Evolutionary conservation across 1,140 invertebrate genomes (phyloP), one percentile per base, ranked within the genome.

Genomic region (Nebria ingens): DNA sequence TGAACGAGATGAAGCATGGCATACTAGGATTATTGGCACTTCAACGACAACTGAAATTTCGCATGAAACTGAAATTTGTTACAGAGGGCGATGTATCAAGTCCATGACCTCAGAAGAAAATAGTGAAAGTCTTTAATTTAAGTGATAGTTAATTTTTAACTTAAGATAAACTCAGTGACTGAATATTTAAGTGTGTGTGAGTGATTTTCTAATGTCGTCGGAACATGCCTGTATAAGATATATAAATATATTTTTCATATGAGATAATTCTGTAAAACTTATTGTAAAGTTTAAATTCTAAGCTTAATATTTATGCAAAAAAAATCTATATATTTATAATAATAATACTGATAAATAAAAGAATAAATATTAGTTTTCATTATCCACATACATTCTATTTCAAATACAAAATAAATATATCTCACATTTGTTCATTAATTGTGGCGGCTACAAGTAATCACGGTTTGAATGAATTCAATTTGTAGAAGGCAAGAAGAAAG

Each of bases 51-150:
- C 85, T 0, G 85, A 87, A 72, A 77, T 89, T 23, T 88, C 87
- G 6, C 83, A 89, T 58, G 87, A 89, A 78, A 89, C 87, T 17
- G 88, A 91, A 72, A 91, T 91, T 50, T 91, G 88, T 63, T 91
- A 86, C 66, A 81, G 85, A 64, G 88, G 88, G 17, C 82, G 83
- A 61, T 91, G 88, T 67, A 81, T 90, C 52, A 88, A 89, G 72
- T 86, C 85, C 6, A 83, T 13, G 25, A 12, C 40, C 17, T 11
- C 40, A 4, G 40, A 45, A 45, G 40, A 45, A 45, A 45, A 17
- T 45, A 45, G 6, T 45, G 40, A 45, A 45, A 45, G 15, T 9
- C 40, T 45, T 45, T 45, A 45, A 45, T 12, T 45, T 45, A 12
- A 45, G 40, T 45, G 40, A 45, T 45, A 45, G n/a, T 34, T 9